Conservation (phyloP, 2,113 vertebrate genomes). For the Fregetta grallaria region DNA sequence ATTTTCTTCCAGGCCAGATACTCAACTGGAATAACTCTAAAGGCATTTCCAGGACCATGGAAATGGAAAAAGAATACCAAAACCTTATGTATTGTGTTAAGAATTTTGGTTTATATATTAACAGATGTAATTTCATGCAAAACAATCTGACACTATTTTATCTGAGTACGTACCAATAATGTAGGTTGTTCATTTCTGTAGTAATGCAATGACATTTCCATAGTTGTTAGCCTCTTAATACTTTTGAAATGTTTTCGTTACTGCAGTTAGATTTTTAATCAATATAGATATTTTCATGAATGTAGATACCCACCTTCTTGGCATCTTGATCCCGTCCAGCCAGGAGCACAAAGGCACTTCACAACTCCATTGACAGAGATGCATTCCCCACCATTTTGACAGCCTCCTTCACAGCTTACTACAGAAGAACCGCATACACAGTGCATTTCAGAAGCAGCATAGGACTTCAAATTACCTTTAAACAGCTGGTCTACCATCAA, state of each 20-base stretch:
- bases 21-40: background rate
- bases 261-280: background rate
- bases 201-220: background rate
- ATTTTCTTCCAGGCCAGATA: constrained; percentile 10
- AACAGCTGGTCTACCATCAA: background rate
- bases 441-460: background rate
- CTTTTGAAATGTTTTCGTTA: background rate
- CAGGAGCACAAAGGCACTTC: constrained; percentile 83
- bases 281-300: background rate
- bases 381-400: constrained; percentile 86
- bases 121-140: background rate
- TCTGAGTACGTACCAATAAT: background rate
- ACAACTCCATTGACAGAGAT: constrained; percentile 77
- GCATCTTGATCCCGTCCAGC: constrained; percentile 84
- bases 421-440: background rate
- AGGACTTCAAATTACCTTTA: background rate
- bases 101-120: background rate
- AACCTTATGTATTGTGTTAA: background rate
- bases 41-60: background rate
- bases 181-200: background rate
- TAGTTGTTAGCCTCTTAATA: background rate
- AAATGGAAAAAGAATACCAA: background rate
- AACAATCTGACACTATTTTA: background rate
- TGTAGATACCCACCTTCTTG: constrained; percentile 78
- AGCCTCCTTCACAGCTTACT: constrained; percentile 85